Conservation (phyloP, 2,888 invertebrate species). For the Dicycla oo region DNA sequence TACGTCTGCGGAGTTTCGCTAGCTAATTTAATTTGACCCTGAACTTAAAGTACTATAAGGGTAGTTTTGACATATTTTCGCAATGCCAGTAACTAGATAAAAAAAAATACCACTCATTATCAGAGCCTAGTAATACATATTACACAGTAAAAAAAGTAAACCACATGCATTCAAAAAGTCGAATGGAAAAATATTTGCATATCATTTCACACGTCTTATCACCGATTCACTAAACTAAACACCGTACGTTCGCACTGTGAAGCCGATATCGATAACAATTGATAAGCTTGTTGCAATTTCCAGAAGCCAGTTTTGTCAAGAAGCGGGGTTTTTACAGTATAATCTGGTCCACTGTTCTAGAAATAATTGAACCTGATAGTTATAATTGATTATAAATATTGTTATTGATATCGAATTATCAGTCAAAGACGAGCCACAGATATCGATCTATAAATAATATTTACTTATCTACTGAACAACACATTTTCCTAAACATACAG, state of each 20-base stretch:
- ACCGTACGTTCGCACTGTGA: slow-evolving; percentile 43
- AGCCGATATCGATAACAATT: slow-evolving; percentile 55
- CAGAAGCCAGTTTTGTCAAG: slow-evolving; percentile 19
- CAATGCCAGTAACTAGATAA: background rate
- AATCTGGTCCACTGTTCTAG: slow-evolving; percentile 22
- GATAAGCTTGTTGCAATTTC: slow-evolving; percentile 35
- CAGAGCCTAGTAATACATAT: background rate
- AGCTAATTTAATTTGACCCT: too few relatives aligned
- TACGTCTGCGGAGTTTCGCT: too few relatives aligned
- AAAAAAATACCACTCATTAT: slow-evolving; percentile 4
- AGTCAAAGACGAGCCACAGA: slow-evolving; percentile 41
- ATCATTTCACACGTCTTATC: slow-evolving; percentile 45
- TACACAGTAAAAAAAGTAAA: slow-evolving; percentile 4
- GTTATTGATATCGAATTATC: slow-evolving; percentile 59
- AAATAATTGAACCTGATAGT: slow-evolving; percentile 9
- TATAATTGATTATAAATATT: slow-evolving; percentile 26
- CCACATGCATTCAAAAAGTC: slow-evolving; percentile 46
- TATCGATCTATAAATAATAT: slow-evolving; percentile 46
- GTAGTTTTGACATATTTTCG: background rate
- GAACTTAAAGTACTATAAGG: background rate
- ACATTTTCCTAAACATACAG: slow-evolving; percentile 40
- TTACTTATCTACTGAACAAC: slow-evolving; percentile 51
- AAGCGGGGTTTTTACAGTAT: background rate
- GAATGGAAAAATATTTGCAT: slow-evolving; percentile 35
- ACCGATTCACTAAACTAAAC: slow-evolving; percentile 44